These are phyloP conservation scores for Rhingia campestris DNA, from an alignment of 2,888 invertebrate genomes.

Conservation along the genomic window DNA sequence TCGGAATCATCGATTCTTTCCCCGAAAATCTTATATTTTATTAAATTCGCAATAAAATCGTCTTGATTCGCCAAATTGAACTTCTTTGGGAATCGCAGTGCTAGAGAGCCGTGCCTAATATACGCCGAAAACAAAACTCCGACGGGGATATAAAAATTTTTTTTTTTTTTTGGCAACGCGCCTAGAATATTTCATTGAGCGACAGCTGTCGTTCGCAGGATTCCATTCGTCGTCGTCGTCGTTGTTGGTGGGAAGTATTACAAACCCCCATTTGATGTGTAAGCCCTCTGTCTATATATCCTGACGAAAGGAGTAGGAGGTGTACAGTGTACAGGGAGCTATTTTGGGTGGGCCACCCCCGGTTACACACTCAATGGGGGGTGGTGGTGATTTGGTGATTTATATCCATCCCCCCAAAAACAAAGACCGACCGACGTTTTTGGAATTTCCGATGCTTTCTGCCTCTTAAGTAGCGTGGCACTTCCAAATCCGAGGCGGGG, in stretches of 20 bases:
- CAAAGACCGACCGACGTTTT: conserved; percentile 53
- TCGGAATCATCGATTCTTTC: conserved; percentile 56
- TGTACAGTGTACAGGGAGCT: conserved; percentile 62
- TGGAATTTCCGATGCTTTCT: conserved; percentile 57
- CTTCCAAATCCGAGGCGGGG: conserved; percentile 1
- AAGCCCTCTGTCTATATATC: conserved; percentile 22
- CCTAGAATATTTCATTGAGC: conserved; percentile 69
- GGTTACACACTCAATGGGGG: conserved; percentile 50
- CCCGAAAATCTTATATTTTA: conserved; percentile 69
- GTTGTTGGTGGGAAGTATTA: conserved; percentile 58
- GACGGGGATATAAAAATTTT: conserved; percentile 70
- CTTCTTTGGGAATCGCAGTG: conserved; percentile 57
- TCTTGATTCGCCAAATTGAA: conserved; percentile 73
- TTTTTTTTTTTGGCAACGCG: conserved; percentile 63
- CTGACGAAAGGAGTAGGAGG: conserved; percentile 38
- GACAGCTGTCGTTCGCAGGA: conserved; percentile 72
- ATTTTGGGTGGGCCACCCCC: conserved; percentile 42
- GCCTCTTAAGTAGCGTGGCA: conserved; percentile 64
- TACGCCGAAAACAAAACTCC: conserved; percentile 62
- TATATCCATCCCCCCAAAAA: conserved; percentile 39
- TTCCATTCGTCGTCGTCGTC: conserved; percentile 46
- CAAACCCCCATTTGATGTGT: conserved; percentile 57
- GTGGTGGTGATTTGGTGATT: conserved; percentile 67
- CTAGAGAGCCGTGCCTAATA: conserved; percentile 40
- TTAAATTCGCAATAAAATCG: conserved; percentile 73